Percentiles rank a stretch among this genome's conserved stretches.
Evolutionary conservation across 1,140 invertebrate species (phyloP).

Genomic region (Leptopilina clavipes): DNA sequence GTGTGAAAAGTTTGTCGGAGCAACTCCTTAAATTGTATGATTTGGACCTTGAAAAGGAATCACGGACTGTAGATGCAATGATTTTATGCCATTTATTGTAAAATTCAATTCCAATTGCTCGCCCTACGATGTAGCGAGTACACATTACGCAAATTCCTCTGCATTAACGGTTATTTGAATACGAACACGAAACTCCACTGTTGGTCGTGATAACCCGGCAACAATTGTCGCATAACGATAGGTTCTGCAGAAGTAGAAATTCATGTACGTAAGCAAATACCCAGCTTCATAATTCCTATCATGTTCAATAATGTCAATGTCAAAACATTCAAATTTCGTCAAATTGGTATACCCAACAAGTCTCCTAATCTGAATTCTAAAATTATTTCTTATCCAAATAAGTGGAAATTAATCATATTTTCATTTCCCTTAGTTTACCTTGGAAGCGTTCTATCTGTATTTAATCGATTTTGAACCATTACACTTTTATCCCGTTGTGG

Average conservation of each 20-base stretch:
- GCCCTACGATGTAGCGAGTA: neutral
- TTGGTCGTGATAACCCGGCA: slow-evolving; percentile 33
- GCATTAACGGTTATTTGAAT: slow-evolving; percentile 53
- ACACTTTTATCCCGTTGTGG: too few relatives aligned
- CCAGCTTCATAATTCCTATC: neutral
- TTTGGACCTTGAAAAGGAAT: neutral
- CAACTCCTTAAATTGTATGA: neutral
- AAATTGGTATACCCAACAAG: too few relatives aligned
- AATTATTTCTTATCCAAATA: too few relatives aligned
- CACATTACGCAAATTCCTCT: slow-evolving; percentile 15
- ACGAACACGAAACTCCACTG: slow-evolving; percentile 43
- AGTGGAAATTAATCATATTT: too few relatives aligned
- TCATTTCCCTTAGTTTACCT: too few relatives aligned
- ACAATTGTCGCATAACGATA: slow-evolving; percentile 30
- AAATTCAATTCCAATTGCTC: slow-evolving; percentile 6
- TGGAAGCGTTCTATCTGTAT: too few relatives aligned
- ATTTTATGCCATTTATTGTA: slow-evolving; percentile 5
- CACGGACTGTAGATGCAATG: neutral
- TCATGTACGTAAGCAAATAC: slow-evolving; percentile 1
- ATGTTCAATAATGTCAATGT: slow-evolving; percentile 2
- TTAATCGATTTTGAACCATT: too few relatives aligned
- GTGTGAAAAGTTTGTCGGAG: too few relatives aligned
- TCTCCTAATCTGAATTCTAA: too few relatives aligned
- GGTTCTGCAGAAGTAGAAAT: slow-evolving; percentile 14
- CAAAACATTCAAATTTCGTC: neutral